Percentiles rank a stretch among this genome's conserved stretches.
phyloP scores from a whole-genome alignment of 2,888 invertebrate species.

The Drosophila formosana region DNA sequence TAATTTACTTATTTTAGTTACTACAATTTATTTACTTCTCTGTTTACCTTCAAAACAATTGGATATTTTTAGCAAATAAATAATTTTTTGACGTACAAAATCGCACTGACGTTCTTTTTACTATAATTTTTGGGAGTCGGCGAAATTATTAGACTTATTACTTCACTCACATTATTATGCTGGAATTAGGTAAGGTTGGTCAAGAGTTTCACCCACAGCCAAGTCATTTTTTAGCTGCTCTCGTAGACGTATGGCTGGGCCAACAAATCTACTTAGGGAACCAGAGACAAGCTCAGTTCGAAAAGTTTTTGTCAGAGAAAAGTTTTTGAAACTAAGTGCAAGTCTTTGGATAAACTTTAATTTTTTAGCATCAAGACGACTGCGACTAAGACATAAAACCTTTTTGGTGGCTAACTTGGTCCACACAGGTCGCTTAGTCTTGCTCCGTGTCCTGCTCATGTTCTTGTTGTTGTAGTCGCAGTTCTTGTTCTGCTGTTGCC shows the following conservation, averaged over 20 bases:
- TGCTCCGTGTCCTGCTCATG: no score
- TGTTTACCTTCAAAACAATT: no score
- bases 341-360: constrained; percentile 64
- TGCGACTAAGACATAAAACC: constrained; percentile 48
- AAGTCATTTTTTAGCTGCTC: constrained; percentile 28
- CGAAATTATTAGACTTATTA: constrained; percentile 35
- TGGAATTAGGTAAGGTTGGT: constrained; percentile 20
- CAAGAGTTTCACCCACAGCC: background rate
- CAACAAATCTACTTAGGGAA: constrained; percentile 69
- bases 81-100: no score
- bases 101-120: no score
- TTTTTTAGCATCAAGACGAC: constrained; percentile 45
- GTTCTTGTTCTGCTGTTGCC: constrained; percentile 4
- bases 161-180: constrained; percentile 38
- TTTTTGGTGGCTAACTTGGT: constrained; percentile 29
- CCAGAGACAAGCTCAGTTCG: constrained; percentile 40
- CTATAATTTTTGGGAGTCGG: background rate
- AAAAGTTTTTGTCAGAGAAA: constrained; percentile 61
- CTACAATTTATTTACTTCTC: no score
- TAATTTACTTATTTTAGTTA: no score
- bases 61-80: no score
- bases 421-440: constrained; percentile 16
- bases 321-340: constrained; percentile 69
- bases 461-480: no score
- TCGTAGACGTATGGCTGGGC: constrained; percentile 54